Evolutionary conservation across 1,140 invertebrate species (phyloP).

Genomic region (Lucilia cuprina): DNA sequence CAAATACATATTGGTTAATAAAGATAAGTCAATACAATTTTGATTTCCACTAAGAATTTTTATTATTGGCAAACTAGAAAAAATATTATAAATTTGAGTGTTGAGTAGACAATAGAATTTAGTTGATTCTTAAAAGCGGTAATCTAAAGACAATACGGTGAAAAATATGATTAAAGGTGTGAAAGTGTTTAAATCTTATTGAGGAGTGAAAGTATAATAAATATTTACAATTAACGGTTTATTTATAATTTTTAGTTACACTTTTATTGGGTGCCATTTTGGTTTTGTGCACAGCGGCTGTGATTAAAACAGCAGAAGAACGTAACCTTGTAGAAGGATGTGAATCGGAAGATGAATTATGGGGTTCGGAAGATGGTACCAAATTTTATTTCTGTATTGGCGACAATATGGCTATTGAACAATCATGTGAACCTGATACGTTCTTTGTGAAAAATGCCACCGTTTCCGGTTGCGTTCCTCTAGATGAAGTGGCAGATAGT

Average conservation of each 20-base stretch:
- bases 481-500: conserved; percentile 39
- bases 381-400: conserved; percentile 48
- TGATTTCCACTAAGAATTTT: not conserved
- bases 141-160: not conserved
- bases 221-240: not conserved
- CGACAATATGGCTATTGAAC: conserved; percentile 22
- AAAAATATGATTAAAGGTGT: conserved; percentile 23
- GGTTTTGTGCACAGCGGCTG: conserved; percentile 11
- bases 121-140: conserved; percentile 16
- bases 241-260: conserved; percentile 30
- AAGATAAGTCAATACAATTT: not conserved
- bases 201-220: not conserved
- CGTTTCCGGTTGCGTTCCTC: conserved; percentile 48
- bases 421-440: conserved; percentile 37
- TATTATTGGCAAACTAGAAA: not conserved
- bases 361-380: conserved; percentile 44
- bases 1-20: too few relatives aligned
- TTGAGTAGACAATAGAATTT: not conserved
- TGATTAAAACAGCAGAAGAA: not conserved
- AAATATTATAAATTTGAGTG: conserved; percentile 23
- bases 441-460: conserved; percentile 52
- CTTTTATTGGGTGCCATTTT: conserved; percentile 33
- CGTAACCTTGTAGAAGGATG: conserved; percentile 36
- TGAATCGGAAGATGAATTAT: conserved; percentile 42
- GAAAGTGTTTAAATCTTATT: not conserved